These are phyloP conservation scores for Torymus tubicola DNA, from an alignment of 2,888 invertebrate genomes.

Conservation along the genomic window DNA sequence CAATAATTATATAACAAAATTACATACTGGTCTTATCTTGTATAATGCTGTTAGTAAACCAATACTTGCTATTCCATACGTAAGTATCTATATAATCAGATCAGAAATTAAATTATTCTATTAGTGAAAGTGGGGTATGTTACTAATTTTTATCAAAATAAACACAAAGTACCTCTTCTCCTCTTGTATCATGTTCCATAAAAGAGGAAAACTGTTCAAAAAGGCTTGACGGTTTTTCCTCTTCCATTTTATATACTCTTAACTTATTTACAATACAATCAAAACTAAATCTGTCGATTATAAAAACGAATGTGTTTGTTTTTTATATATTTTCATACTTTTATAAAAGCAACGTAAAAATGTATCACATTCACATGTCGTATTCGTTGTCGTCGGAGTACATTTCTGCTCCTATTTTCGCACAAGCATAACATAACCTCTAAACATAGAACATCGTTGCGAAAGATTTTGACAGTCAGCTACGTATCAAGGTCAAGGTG, in stretches of 20 bases:
- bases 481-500: conserved; percentile 69
- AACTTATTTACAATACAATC: background rate
- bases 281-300: conserved; percentile 8
- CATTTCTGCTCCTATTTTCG: conserved; percentile 37
- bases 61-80: conserved; percentile 80
- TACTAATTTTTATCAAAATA: conserved; percentile 23
- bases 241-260: conserved; percentile 23
- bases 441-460: conserved; percentile 47
- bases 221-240: conserved; percentile 55
- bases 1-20: conserved; percentile 38
- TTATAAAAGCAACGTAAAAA: background rate
- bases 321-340: conserved; percentile 44
- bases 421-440: conserved; percentile 53
- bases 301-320: conserved; percentile 42
- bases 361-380: conserved; percentile 27
- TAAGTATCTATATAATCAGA: conserved; percentile 79
- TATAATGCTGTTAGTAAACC: conserved; percentile 79
- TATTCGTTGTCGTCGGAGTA: conserved; percentile 32
- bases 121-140: background rate
- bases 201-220: conserved; percentile 64
- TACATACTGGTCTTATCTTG: conserved; percentile 81
- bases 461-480: conserved; percentile 25
- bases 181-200: conserved; percentile 66
- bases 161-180: conserved; percentile 61
- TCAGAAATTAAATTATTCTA: conserved; percentile 41